Percentiles rank a stretch among this genome's conserved stretches.
These are phyloP conservation scores for Edolisoma coerulescens DNA, from an alignment of 2,113 vertebrate species.

Conservation along the genomic window DNA sequence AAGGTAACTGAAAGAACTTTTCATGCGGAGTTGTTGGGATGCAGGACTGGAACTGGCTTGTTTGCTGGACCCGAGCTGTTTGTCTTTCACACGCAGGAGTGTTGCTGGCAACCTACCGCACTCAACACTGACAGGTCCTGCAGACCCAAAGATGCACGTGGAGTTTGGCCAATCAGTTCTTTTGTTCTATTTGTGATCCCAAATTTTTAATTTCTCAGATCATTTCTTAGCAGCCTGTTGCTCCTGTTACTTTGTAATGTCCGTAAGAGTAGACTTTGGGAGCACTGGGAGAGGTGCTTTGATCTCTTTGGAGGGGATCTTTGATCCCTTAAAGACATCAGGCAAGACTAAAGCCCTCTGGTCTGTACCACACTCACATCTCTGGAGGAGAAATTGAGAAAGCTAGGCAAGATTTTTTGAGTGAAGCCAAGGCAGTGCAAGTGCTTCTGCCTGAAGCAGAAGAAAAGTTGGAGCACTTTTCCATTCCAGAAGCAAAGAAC, in stretches of 20 bases:
- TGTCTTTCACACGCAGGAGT: not conserved
- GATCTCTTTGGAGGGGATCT: too few relatives aligned
- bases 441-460: not conserved
- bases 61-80: not conserved
- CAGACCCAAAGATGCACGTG: not conserved
- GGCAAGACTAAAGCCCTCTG: not conserved
- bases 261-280: not conserved
- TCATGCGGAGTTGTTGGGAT: not conserved
- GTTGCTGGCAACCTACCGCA: not conserved
- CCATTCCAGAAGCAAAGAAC: not conserved
- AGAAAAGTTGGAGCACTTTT: not conserved
- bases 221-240: not conserved
- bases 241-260: not conserved
- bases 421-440: not conserved
- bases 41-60: not conserved
- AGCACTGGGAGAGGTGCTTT: not conserved
- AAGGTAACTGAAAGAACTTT: not conserved
- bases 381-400: not conserved
- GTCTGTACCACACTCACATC: too few relatives aligned
- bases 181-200: not conserved
- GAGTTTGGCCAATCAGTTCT: not conserved
- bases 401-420: not conserved
- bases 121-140: not conserved
- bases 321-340: not conserved
- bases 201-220: not conserved